A percentile compares a stretch with the other conserved stretches of the same genome.
These are phyloP conservation scores for Cyrtorhinus lividipennis DNA, from an alignment of 1,140 invertebrate genomes.

Conservation along the genomic window DNA sequence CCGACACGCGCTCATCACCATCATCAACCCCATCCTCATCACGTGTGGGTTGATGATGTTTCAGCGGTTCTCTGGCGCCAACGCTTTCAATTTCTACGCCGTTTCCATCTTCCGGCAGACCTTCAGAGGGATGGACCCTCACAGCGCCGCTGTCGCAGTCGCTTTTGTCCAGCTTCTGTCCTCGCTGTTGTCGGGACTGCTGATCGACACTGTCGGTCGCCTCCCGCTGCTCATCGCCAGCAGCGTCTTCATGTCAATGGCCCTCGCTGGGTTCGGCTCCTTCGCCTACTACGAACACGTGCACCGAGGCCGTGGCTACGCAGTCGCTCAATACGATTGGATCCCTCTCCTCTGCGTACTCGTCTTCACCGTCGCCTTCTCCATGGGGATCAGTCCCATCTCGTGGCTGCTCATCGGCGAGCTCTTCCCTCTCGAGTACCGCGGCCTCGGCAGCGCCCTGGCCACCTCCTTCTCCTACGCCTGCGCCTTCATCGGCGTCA, in stretches of 20 bases:
- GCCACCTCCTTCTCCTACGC: constrained; percentile 75
- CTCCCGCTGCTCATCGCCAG: constrained; percentile 61
- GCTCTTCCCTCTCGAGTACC: constrained; percentile 69
- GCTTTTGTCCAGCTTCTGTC: constrained; percentile 63
- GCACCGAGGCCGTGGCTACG: constrained; percentile 20
- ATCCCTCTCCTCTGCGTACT: constrained; percentile 66
- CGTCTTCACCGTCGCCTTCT: constrained; percentile 68
- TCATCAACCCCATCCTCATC: constrained; percentile 52
- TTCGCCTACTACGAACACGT: constrained; percentile 55
- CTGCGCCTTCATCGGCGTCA: constrained; percentile 75
- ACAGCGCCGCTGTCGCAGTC: constrained; percentile 61
- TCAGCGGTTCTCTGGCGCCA: constrained; percentile 64
- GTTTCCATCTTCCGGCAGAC: constrained; percentile 64
- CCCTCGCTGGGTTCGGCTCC: constrained; percentile 61
- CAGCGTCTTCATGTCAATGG: constrained; percentile 65
- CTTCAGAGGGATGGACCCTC: constrained; percentile 62
- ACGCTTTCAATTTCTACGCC: constrained; percentile 69
- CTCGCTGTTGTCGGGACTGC: constrained; percentile 55
- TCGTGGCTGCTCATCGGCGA: constrained; percentile 77
- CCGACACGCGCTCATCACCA: constrained; percentile 37
- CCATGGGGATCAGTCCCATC: constrained; percentile 77
- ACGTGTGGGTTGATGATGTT: constrained; percentile 75
- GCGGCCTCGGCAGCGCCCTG: constrained; percentile 66
- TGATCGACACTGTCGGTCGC: constrained; percentile 64
- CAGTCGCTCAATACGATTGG: constrained; percentile 43